Conservation (phyloP, 2,797 vertebrate species). For the Odontamblyopus lacepedii region DNA sequence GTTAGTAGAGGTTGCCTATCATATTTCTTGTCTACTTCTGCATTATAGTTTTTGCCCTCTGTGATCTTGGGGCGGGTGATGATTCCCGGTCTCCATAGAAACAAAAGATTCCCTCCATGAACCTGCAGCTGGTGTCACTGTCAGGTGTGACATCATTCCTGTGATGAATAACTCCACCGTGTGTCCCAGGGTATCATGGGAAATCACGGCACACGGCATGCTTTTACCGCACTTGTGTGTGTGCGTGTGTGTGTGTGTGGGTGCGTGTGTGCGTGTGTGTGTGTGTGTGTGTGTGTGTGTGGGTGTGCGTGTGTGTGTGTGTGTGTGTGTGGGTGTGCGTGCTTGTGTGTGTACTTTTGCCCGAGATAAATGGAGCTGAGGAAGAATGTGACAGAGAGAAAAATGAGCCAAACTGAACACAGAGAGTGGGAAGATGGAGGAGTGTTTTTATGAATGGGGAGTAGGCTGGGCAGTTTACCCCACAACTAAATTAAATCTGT, state of each 20-base stretch:
- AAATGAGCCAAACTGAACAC: slow-evolving; percentile 50
- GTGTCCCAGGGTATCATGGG: slow-evolving; percentile 50
- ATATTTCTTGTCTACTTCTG: not conserved
- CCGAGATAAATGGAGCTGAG: slow-evolving; percentile 54
- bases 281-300: too few relatives aligned
- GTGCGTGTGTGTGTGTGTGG: slow-evolving; percentile 1
- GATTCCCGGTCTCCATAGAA: slow-evolving; percentile 23
- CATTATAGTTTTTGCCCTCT: not conserved
- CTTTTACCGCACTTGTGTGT: not conserved
- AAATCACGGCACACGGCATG: slow-evolving; percentile 37
- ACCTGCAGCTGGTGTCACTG: slow-evolving; percentile 23
- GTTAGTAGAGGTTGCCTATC: not conserved
- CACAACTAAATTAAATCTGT: slow-evolving; percentile 25
- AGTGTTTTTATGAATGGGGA: slow-evolving; percentile 37
- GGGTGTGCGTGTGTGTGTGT: too few relatives aligned
- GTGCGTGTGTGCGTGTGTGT: too few relatives aligned
- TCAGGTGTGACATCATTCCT: slow-evolving; percentile 16
- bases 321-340: not conserved
- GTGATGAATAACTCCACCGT: slow-evolving; percentile 50
- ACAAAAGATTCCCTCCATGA: slow-evolving; percentile 42
- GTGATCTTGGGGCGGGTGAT: not conserved
- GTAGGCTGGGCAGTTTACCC: slow-evolving; percentile 20
- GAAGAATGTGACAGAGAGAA: slow-evolving; percentile 57
- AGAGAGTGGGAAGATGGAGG: slow-evolving; percentile 38
- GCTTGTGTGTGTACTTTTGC: slow-evolving; percentile 14